Evolutionary conservation across 2,113 vertebrate species (phyloP).

Genomic region (Callopanchax toddi): DNA sequence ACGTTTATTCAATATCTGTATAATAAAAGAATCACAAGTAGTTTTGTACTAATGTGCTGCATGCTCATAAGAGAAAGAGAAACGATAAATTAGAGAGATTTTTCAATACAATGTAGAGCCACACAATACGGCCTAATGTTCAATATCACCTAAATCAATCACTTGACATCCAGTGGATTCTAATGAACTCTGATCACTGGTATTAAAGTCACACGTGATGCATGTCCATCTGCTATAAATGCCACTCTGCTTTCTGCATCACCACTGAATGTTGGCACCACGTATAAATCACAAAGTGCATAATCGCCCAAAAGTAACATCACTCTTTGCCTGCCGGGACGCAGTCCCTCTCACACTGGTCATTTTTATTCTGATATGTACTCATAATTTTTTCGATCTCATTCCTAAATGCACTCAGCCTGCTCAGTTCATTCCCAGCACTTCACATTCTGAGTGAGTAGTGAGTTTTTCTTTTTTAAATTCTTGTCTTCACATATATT

Average conservation of each 20-base stretch:
- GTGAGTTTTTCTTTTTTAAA: not conserved
- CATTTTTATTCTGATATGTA: conserved; percentile 6
- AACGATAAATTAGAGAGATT: not conserved
- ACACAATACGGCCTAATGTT: not conserved
- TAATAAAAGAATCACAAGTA: too few relatives aligned
- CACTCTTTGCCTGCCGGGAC: not conserved
- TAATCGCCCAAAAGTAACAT: conserved; percentile 7
- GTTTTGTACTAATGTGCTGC: not conserved
- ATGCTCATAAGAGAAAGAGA: not conserved
- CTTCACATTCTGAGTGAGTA: not conserved
- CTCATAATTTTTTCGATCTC: not conserved
- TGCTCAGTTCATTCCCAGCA: not conserved
- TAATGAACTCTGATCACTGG: not conserved
- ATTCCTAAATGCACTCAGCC: conserved; percentile 6
- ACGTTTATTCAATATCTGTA: too few relatives aligned
- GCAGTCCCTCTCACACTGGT: not conserved
- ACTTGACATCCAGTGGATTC: not conserved
- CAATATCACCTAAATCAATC: not conserved
- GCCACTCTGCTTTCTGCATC: not conserved
- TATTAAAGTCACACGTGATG: conserved; percentile 17
- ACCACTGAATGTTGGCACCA: conserved; percentile 1
- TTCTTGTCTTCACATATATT: conserved; percentile 11
- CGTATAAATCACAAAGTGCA: not conserved
- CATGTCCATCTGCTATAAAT: conserved; percentile 3
- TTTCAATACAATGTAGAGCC: not conserved